These are phyloP conservation scores for Hypselothyrea guttata DNA, from an alignment of 2,888 invertebrate species.

Conservation along the genomic window DNA sequence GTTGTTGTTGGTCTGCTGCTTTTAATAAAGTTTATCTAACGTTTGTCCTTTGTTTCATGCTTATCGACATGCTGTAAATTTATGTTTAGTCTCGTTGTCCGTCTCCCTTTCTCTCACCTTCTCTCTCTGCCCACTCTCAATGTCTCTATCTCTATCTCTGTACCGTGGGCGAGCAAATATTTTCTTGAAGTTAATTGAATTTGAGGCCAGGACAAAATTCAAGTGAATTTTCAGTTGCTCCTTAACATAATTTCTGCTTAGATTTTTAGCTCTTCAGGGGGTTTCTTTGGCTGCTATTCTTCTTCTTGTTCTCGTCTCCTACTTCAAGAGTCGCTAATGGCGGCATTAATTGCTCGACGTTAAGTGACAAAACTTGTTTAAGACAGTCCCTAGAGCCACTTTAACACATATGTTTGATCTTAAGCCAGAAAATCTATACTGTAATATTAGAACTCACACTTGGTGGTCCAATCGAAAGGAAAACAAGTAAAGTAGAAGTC, in stretches of 20 bases:
- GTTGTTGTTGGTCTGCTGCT: conserved; percentile 48
- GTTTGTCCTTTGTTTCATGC: conserved; percentile 73
- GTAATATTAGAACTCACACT: conserved; percentile 28
- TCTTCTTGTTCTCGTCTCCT: background rate
- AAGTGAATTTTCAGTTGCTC: conserved; percentile 57
- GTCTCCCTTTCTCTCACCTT: conserved; percentile 4
- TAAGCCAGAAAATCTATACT: conserved; percentile 19
- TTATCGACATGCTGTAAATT: conserved; percentile 73
- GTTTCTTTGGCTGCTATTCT: background rate
- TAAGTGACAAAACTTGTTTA: conserved; percentile 69
- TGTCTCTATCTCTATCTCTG: conserved; percentile 11
- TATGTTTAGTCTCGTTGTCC: conserved; percentile 51
- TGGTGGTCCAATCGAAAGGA: too few species aligned
- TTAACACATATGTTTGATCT: conserved; percentile 24
- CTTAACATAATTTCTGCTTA: conserved; percentile 58
- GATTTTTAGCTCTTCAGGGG: conserved; percentile 31
- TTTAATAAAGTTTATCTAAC: conserved; percentile 75
- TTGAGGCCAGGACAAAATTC: conserved; percentile 57
- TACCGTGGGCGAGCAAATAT: conserved; percentile 70
- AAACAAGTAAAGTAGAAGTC: too few species aligned
- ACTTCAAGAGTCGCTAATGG: conserved; percentile 44
- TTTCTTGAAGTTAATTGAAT: conserved; percentile 78
- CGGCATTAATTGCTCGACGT: conserved; percentile 53
- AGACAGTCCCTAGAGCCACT: conserved; percentile 46
- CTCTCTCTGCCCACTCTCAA: conserved; percentile 9